Conservation (phyloP, 1,140 invertebrate genomes). For the Achroia grisella region DNA sequence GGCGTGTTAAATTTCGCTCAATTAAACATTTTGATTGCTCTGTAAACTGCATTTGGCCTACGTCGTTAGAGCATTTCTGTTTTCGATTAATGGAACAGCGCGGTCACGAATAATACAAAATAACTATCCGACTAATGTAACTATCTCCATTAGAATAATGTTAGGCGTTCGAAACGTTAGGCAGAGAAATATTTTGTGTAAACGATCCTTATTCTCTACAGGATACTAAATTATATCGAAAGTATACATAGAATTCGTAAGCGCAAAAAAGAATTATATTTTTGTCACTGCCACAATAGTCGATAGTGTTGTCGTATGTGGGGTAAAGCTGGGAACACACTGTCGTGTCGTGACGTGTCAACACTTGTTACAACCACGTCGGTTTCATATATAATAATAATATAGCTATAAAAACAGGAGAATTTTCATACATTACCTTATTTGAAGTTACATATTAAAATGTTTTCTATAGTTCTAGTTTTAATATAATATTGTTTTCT, state of each 20-base stretch:
- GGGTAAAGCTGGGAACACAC: conserved; percentile 11
- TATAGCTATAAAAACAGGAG: too few species aligned
- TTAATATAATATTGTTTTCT: too few species aligned
- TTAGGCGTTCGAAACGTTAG: conserved; percentile 38
- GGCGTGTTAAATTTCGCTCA: conserved; percentile 22
- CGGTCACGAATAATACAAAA: conserved; percentile 6
- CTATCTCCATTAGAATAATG: conserved; percentile 31
- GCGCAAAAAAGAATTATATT: conserved; percentile 49
- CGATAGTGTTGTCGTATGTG: conserved; percentile 27
- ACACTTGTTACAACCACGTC: not conserved
- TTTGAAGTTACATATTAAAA: too few species aligned
- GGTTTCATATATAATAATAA: too few species aligned
- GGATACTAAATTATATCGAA: conserved; percentile 44
- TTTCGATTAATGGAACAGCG: conserved; percentile 10
- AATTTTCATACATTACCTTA: too few species aligned
- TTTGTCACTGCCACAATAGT: conserved; percentile 66
- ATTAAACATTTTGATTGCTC: not conserved
- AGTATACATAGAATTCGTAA: conserved; percentile 26
- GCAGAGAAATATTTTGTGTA: conserved; percentile 62
- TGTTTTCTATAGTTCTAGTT: too few species aligned
- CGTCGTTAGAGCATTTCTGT: too few species aligned
- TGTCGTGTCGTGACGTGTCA: conserved; percentile 6
- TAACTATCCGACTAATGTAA: conserved; percentile 15
- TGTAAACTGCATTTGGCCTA: too few species aligned
- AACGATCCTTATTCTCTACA: conserved; percentile 21